A percentile compares a stretch with the other conserved stretches of the same genome.
These are phyloP conservation scores for Melipona quadrifasciata DNA, from an alignment of 1,140 invertebrate species.

Conservation along the genomic window DNA sequence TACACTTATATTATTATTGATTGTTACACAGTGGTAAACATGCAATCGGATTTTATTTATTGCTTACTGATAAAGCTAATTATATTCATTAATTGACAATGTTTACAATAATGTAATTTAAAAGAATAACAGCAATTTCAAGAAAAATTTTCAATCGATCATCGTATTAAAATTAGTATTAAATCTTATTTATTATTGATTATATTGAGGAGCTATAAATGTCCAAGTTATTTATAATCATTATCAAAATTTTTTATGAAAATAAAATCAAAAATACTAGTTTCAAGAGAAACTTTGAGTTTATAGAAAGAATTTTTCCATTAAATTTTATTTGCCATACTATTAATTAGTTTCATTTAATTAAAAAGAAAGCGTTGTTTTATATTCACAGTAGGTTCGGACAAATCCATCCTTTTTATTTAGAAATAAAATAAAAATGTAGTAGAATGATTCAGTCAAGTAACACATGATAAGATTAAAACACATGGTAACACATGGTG, in stretches of 20 bases:
- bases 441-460: too few relatives aligned
- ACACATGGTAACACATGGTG: too few relatives aligned
- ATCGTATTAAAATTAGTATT: neutral
- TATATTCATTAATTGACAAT: conserved; percentile 17
- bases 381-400: neutral
- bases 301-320: neutral
- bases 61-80: conserved; percentile 24
- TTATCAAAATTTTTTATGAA: neutral
- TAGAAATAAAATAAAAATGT: neutral
- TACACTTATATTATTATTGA: conserved; percentile 15
- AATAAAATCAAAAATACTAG: neutral
- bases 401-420: neutral
- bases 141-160: conserved; percentile 8
- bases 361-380: neutral
- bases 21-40: conserved; percentile 44
- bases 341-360: neutral
- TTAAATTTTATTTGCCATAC: neutral
- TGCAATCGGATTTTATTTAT: conserved; percentile 32
- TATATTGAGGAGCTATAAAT: neutral
- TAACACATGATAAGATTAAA: too few relatives aligned
- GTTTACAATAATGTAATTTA: conserved; percentile 13
- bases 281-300: neutral
- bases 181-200: too few relatives aligned
- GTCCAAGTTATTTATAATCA: neutral
- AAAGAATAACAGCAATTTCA: conserved; percentile 12